Percentiles rank a stretch among this genome's conserved stretches.
phyloP scores from a whole-genome alignment of 92 coral and sea anemone genomes.

The Nematostella vectensis region DNA sequence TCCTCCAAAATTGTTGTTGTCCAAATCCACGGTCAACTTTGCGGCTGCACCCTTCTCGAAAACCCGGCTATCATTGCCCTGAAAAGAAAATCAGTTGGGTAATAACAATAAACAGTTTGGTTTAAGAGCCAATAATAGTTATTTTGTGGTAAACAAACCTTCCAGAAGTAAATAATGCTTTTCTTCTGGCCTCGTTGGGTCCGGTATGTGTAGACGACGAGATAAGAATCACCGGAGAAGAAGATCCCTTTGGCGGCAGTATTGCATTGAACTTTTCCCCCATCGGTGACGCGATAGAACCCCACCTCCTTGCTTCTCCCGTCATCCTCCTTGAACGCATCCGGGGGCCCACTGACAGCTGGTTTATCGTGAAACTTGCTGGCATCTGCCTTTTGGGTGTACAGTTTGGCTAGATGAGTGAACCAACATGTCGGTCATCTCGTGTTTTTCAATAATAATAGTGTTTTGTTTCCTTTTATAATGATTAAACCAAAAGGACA shows the following conservation, averaged over 20 bases:
- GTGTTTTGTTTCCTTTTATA: too few relatives aligned
- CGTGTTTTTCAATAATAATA: too few relatives aligned
- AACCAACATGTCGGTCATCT: too few relatives aligned
- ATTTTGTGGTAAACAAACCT: too few relatives aligned
- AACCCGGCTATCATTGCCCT: conserved; percentile 70
- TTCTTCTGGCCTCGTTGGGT: conserved; percentile 2
- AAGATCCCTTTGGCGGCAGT: conserved; percentile 26
- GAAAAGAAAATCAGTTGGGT: too few relatives aligned
- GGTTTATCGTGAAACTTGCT: neutral
- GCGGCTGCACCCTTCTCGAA: conserved; percentile 70
- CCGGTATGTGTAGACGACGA: conserved; percentile 54
- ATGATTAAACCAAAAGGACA: too few relatives aligned
- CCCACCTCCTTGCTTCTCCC: neutral
- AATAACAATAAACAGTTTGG: too few relatives aligned
- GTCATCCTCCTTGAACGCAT: neutral
- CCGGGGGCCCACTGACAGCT: neutral
- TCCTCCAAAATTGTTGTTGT: conserved; percentile 18
- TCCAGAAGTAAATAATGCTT: conserved; percentile 73
- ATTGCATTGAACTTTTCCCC: neutral
- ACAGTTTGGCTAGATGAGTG: neutral
- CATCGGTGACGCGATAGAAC: neutral
- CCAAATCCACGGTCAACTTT: conserved; percentile 31
- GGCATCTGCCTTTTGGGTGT: neutral
- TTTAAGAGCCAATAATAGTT: too few relatives aligned
- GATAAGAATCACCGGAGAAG: conserved; percentile 76